Conservation (phyloP, 2,113 vertebrate genomes). For the Chinchilla lanigera region DNA sequence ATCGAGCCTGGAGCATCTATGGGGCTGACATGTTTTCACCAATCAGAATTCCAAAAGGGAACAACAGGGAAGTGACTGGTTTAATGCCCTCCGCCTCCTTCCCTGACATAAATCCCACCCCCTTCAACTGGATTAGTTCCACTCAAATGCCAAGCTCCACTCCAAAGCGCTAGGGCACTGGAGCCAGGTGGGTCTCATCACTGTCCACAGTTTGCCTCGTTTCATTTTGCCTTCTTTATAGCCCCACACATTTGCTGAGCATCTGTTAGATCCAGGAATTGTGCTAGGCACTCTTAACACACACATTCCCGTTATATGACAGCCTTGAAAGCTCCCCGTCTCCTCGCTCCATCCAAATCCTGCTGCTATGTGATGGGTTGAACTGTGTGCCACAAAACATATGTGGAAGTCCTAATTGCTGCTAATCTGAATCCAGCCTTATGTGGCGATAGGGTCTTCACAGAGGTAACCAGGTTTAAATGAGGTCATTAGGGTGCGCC, state of each 20-base stretch:
- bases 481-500: background rate
- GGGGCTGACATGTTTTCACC: background rate
- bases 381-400: background rate
- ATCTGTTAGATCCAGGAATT: background rate
- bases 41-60: background rate
- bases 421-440: background rate
- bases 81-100: background rate
- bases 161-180: background rate
- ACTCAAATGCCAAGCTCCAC: background rate
- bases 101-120: background rate
- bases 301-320: background rate
- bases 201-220: background rate
- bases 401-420: background rate
- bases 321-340: background rate
- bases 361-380: background rate
- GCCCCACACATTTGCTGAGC: background rate
- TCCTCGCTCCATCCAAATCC: background rate
- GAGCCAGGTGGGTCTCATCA: background rate
- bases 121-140: background rate
- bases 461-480: background rate
- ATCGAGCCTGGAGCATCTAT: background rate
- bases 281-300: accelerated
- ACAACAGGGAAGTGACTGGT: background rate
- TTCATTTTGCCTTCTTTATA: background rate
- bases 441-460: background rate